These are phyloP conservation scores for Tribolium freemani DNA, from an alignment of 2,888 invertebrate species.

Conservation along the genomic window DNA sequence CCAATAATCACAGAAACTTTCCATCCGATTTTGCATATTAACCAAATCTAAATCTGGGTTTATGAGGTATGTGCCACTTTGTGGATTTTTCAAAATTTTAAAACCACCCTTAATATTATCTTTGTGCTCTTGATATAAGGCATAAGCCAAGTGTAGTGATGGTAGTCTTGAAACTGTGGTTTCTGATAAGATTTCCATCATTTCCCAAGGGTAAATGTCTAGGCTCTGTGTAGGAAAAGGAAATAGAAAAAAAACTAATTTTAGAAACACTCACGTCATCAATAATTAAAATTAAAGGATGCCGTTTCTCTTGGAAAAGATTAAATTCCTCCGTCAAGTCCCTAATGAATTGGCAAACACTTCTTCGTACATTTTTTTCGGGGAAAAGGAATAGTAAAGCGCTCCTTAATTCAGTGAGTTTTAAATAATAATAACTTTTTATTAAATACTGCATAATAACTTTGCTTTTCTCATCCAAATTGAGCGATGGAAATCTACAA, in stretches of 20 bases:
- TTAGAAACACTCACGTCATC: conserved; percentile 72
- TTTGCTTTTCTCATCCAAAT: conserved; percentile 57
- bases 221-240: conserved; percentile 70
- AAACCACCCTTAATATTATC: conserved; percentile 72
- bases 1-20: conserved; percentile 70
- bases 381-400: conserved; percentile 66
- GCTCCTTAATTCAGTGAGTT: conserved; percentile 64
- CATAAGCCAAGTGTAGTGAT: conserved; percentile 78
- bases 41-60: conserved; percentile 76
- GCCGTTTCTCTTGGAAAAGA: conserved; percentile 69
- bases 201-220: conserved; percentile 87
- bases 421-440: conserved; percentile 64
- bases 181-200: conserved; percentile 74
- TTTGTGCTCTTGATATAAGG: conserved; percentile 75
- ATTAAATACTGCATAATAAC: conserved; percentile 68
- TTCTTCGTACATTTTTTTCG: conserved; percentile 67
- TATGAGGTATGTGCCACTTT: conserved; percentile 74
- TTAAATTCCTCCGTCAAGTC: conserved; percentile 65
- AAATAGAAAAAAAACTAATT: background rate
- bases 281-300: conserved; percentile 77
- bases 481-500: conserved; percentile 44
- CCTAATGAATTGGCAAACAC: conserved; percentile 66
- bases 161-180: conserved; percentile 83
- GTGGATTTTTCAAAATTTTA: conserved; percentile 69
- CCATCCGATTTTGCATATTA: conserved; percentile 68